These are phyloP conservation scores for Acrocephalus arundinaceus DNA, from an alignment of 2,113 vertebrate species.

Conservation along the genomic window DNA sequence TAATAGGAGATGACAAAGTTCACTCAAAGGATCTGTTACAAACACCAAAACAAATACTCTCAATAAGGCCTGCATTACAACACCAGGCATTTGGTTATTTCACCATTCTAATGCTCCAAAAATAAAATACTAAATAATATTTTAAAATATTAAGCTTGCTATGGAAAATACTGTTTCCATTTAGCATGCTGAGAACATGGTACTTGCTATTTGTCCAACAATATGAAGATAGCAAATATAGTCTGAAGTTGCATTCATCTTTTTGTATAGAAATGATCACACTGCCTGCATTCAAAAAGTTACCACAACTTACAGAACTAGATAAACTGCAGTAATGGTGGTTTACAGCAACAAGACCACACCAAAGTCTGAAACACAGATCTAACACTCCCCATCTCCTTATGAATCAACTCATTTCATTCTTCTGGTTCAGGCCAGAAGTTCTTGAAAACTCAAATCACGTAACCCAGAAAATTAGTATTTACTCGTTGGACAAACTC, in stretches of 20 bases:
- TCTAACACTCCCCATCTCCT: not conserved
- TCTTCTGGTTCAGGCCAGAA: not conserved
- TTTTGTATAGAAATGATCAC: not conserved
- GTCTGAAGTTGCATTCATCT: not conserved
- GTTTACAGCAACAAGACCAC: not conserved
- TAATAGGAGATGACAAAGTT: not conserved
- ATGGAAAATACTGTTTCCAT: not conserved
- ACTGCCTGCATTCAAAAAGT: not conserved
- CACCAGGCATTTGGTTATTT: not conserved
- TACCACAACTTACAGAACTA: not conserved
- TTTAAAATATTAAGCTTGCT: not conserved
- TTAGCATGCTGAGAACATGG: not conserved
- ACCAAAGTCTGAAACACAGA: not conserved
- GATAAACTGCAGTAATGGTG: not conserved
- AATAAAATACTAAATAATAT: not conserved
- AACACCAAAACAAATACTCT: not conserved
- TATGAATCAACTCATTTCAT: not conserved
- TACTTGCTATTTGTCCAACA: not conserved
- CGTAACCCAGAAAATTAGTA: not conserved
- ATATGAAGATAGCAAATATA: fast-evolving
- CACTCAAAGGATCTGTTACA: not conserved
- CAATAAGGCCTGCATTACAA: not conserved
- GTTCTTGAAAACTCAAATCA: not conserved
- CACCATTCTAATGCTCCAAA: not conserved
- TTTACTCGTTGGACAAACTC: not conserved